phyloP scores from a whole-genome alignment of 2,113 vertebrate genomes.

The Uropsilus gracilis region DNA sequence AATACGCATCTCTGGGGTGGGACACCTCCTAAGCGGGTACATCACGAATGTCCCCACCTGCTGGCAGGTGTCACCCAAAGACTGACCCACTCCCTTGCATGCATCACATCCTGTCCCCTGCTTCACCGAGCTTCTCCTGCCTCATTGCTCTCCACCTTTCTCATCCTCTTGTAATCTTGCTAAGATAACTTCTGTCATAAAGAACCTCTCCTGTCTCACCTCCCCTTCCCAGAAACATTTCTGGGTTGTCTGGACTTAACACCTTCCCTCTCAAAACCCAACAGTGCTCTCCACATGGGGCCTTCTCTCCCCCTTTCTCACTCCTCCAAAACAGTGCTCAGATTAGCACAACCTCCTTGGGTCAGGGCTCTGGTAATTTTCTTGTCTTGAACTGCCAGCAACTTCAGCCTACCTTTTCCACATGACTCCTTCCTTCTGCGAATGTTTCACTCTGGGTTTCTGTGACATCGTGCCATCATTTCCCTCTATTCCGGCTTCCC shows the following conservation, averaged over 20 bases:
- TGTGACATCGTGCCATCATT: accelerated
- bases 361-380: not conserved
- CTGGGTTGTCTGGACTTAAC: not conserved
- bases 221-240: not conserved
- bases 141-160: not conserved
- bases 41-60: too few relatives aligned
- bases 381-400: not conserved
- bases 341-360: not conserved
- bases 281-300: not conserved
- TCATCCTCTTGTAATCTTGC: not conserved
- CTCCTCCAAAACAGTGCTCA: not conserved
- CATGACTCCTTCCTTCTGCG: too few relatives aligned
- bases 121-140: not conserved
- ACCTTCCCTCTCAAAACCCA: too few relatives aligned
- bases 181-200: not conserved
- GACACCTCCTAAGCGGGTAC: too few relatives aligned
- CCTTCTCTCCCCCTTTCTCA: not conserved
- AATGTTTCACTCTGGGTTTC: not conserved
- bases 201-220: not conserved
- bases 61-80: too few relatives aligned
- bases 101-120: not conserved
- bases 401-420: not conserved
- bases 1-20: too few relatives aligned
- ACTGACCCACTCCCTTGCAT: too few relatives aligned
- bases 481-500: not conserved